Evolutionary conservation across 2,113 vertebrate species (phyloP).

Genomic region (Clupea harengus): DNA sequence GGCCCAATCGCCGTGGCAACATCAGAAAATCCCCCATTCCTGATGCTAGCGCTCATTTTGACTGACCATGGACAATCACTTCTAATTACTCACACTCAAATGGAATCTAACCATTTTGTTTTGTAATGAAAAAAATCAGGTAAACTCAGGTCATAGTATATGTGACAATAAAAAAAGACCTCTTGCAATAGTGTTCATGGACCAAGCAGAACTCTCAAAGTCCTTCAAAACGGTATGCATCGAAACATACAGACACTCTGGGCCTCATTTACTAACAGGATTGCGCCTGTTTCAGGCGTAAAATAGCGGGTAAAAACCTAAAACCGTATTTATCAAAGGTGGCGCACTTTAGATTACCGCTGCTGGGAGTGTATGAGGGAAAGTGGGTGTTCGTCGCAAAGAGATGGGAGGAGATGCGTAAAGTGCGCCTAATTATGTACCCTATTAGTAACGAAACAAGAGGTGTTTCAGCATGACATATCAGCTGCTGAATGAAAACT

Average conservation of each 20-base stretch:
- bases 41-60: neutral
- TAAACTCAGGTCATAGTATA: neutral
- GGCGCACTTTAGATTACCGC: too few relatives aligned
- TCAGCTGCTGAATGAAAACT: too few relatives aligned
- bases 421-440: too few relatives aligned
- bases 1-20: constrained; percentile 2
- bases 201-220: neutral
- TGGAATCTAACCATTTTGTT: constrained; percentile 17
- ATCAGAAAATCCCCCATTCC: neutral
- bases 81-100: constrained; percentile 6
- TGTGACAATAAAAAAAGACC: neutral
- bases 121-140: neutral
- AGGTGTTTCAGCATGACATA: too few relatives aligned
- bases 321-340: too few relatives aligned
- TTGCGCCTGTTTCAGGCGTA: too few relatives aligned
- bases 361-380: too few relatives aligned
- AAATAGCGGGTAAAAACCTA: too few relatives aligned
- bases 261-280: too few relatives aligned
- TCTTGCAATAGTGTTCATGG: neutral
- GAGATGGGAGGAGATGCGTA: too few relatives aligned
- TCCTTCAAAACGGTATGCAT: neutral
- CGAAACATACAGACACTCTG: neutral
- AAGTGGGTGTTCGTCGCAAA: too few relatives aligned
- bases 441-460: too few relatives aligned
- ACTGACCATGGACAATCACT: neutral